Base-by-base conservation (phyloP, 2,888 invertebrate species). In the Torymus tubicola region DNA sequence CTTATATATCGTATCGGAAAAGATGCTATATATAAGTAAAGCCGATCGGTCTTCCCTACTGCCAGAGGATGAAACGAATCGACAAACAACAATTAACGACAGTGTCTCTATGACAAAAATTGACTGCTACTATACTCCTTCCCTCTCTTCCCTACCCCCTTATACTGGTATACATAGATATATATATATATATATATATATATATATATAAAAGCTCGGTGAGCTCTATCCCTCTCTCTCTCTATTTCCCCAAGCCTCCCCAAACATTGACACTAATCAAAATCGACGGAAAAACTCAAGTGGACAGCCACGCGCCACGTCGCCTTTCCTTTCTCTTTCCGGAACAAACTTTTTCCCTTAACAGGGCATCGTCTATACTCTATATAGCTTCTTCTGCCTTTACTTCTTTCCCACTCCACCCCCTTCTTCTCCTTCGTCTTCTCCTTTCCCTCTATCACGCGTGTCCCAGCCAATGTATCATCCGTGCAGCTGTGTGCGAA, bases 191-290 rank as follows among this genome's bases (percentile, higher is more conserved):
- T 42, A 42, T n/a, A n/a, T n/a, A n/a, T n/a, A n/a, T 42, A 42
- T 5, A 42, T 42, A 42, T 42, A 42, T 14, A 16, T 18, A 16
- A 50, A n/a, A 42, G 14, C 31, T 24, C 12, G 8, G 55, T 24
- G 10, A 18, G n/a, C 18, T 16, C 50, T 18, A 24, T 31, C 60
- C 2, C 21, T 21, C 21, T 21, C 21, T 42, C 0, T 3, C 31
- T 31, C 31, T 5, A 8, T 42, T 8, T 42, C 8, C 8, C 42
- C 42, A 8, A 42, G 42, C 42, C 42, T 52, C n/a, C 13, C 21
- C 69, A 70, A 81, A 74, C 64, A 71, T 65, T 78, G 65, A 71
- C 70, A 63, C 61, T 75, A 75, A 81, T 78, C 67, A 73, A 71
- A 75, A 78, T 71, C 74, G 70, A 61, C 21, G 77, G 77, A 60